Base-by-base conservation (phyloP, 2,888 invertebrate genomes). In the Portevinia maculata region DNA sequence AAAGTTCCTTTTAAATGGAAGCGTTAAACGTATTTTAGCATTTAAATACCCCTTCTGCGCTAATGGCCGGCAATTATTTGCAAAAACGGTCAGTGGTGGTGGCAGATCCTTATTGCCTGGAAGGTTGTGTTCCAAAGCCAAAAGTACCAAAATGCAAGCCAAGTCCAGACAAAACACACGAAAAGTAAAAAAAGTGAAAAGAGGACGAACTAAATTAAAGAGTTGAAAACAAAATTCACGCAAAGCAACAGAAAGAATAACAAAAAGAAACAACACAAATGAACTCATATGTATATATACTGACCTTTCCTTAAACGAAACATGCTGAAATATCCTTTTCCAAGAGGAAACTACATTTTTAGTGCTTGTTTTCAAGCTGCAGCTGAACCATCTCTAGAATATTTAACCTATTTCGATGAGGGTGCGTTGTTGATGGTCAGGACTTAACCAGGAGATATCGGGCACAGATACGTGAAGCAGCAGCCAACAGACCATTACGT, bases 11-110 rank as follows among this genome's bases (percentile, higher is more conserved):
- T 46, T 70, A 65, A 75, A 74, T 75, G 70, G 53, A 70, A 81
- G 75, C 70, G 57, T 70, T 70, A 75, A 81, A 81, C 70, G 70
- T 71, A 81, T 75, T 75, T 81, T 75, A 81, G 65, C 60, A 75
- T 75, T 81, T 75, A 71, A 81, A 81, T 75, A 60, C 64, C 65
- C 70, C 15, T 44, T 69, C 55, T 53, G 48, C 59, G 64, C 75
- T 81, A 75, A 81, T 81, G 70, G 81, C 52, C 52, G 64, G 46
- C 70, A 81, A 81, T 71, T 75, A 70, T 75, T 81, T 64, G 64
- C 59, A 53, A 59, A 75, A 53, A 50, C 62, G 79, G 79, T 74
- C 74, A 79, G 62, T 62, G 55, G 57, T 55, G 67, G 57, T 67
- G 50, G 52, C 60, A 53, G 65, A 24, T 41, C 37, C 53, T 44